A percentile compares a stretch with the other conserved stretches of the same genome.
Evolutionary conservation across 2,797 vertebrate genomes (phyloP).

Genomic region (Xenops minutus): DNA sequence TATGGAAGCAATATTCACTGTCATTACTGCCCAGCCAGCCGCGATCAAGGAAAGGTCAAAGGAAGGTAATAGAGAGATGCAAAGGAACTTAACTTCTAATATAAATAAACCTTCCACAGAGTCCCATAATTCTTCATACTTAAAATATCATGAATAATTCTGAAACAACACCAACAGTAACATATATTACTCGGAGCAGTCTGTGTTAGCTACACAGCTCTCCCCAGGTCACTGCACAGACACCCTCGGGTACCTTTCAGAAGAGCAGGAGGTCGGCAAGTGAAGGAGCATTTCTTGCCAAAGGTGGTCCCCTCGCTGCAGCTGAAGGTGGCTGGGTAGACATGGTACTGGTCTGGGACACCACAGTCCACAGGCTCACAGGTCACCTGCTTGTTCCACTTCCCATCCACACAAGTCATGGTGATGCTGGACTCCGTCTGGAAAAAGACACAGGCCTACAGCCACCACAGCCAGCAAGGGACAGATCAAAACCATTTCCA

Average conservation of each 20-base stretch:
- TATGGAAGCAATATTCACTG: slow-evolving; percentile 28
- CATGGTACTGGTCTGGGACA: slow-evolving; percentile 91
- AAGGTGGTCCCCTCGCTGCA: slow-evolving; percentile 93
- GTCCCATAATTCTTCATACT: slow-evolving; percentile 48
- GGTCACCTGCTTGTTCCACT: slow-evolving; percentile 93
- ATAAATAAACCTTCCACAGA: slow-evolving; percentile 52
- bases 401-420: slow-evolving; percentile 90
- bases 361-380: slow-evolving; percentile 96
- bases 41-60: slow-evolving; percentile 24
- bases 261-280: slow-evolving; percentile 90
- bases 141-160: slow-evolving; percentile 52
- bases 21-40: neutral
- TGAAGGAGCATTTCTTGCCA: slow-evolving; percentile 90
- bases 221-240: neutral
- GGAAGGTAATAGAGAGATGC: neutral
- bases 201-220: neutral
- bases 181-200: neutral
- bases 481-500: neutral
- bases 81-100: slow-evolving; percentile 42
- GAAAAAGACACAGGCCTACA: slow-evolving; percentile 38
- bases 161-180: neutral
- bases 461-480: neutral
- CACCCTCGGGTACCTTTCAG: slow-evolving; percentile 82
- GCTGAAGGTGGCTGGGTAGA: slow-evolving; percentile 89
- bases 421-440: slow-evolving; percentile 85